Evolutionary conservation across 2,888 invertebrate genomes (phyloP).

Genomic region (Netelia virgata): DNA sequence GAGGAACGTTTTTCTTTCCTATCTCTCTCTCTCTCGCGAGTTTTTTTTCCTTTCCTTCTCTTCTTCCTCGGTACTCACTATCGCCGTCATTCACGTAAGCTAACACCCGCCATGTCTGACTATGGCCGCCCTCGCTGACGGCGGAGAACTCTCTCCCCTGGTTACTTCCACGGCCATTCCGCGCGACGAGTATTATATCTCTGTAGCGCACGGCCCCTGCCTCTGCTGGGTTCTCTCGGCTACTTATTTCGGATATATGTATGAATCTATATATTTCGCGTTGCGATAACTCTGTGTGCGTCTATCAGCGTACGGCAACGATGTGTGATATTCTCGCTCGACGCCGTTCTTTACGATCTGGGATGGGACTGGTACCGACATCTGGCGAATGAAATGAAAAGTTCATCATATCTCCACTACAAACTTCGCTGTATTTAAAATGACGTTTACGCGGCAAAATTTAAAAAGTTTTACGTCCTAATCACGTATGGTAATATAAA

Average conservation of each 20-base stretch:
- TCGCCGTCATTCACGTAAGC: conserved; percentile 85
- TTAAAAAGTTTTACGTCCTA: not conserved
- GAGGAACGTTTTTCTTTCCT: conserved; percentile 1
- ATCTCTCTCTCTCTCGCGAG: conserved; percentile 33
- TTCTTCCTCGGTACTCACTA: conserved; percentile 77
- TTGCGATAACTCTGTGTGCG: not conserved
- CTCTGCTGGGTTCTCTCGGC: not conserved
- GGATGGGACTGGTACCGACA: conserved; percentile 4
- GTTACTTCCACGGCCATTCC: conserved; percentile 70
- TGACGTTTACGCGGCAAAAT: not conserved
- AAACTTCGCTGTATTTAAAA: not conserved
- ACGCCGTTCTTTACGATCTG: conserved; percentile 47
- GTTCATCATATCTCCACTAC: not conserved
- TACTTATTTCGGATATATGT: conserved; percentile 11
- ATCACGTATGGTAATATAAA: no score
- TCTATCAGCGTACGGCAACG: conserved; percentile 12
- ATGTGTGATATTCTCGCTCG: conserved; percentile 50
- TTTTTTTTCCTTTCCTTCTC: conserved; percentile 42
- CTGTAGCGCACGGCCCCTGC: conserved; percentile 15
- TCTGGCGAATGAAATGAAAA: not conserved
- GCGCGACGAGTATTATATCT: conserved; percentile 36
- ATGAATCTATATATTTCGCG: not conserved
- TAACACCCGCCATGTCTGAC: conserved; percentile 91
- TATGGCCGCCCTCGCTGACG: conserved; percentile 87
- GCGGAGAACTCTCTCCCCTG: conserved; percentile 69